Evolutionary conservation across 2,888 invertebrate genomes (phyloP).

Genomic region (Caenorhabditis plicata): DNA sequence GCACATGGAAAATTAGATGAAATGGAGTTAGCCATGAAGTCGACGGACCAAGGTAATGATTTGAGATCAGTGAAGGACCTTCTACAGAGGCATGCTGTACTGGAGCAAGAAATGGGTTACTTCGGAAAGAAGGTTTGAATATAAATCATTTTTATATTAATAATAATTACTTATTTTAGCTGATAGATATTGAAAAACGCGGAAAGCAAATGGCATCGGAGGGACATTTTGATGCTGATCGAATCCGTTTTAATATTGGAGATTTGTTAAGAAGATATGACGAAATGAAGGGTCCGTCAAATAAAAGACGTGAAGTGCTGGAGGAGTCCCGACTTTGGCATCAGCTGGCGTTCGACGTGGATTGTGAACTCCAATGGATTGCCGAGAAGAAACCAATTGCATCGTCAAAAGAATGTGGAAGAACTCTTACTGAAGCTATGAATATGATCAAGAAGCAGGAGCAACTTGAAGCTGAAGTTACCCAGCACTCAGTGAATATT

Average conservation of each 20-base stretch:
- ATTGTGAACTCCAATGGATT: slow-evolving; percentile 91
- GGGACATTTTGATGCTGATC: slow-evolving; percentile 89
- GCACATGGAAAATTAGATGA: slow-evolving; percentile 84
- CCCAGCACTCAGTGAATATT: slow-evolving; percentile 82
- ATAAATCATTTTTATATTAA: not conserved
- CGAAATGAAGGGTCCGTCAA: slow-evolving; percentile 75
- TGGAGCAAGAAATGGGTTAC: slow-evolving; percentile 83
- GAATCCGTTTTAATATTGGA: slow-evolving; percentile 71
- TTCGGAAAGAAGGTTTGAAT: slow-evolving; percentile 80
- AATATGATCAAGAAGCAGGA: slow-evolving; percentile 87
- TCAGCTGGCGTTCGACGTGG: slow-evolving; percentile 89
- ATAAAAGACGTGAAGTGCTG: slow-evolving; percentile 76
- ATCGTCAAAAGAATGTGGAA: slow-evolving; percentile 75
- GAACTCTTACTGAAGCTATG: slow-evolving; percentile 87
- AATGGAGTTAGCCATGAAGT: slow-evolving; percentile 76
- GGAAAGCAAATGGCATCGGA: slow-evolving; percentile 86
- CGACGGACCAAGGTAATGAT: slow-evolving; percentile 79
- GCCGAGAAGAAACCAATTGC: slow-evolving; percentile 81
- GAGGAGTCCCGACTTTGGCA: slow-evolving; percentile 87
- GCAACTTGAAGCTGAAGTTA: slow-evolving; percentile 83
- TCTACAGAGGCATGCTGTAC: slow-evolving; percentile 71
- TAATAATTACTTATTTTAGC: slow-evolving; percentile 68
- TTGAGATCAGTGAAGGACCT: slow-evolving; percentile 86
- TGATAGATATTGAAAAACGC: slow-evolving; percentile 33
- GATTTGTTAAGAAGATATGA: slow-evolving; percentile 30